Conservation (phyloP, 2,797 vertebrate species). For the Acipenser ruthenus region DNA sequence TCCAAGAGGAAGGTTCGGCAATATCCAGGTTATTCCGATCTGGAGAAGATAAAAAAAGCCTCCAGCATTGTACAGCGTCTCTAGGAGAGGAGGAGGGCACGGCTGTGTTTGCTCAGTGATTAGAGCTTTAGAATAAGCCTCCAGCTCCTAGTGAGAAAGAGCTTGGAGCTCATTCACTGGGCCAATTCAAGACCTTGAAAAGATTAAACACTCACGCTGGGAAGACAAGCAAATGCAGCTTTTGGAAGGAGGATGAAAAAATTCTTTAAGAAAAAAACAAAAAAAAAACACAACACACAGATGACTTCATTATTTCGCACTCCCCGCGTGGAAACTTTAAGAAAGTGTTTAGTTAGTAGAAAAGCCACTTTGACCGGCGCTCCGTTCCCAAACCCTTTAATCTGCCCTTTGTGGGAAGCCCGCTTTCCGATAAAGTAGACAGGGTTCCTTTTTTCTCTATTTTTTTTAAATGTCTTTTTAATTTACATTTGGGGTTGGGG, state of each 20-base stretch:
- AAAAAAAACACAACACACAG: slow-evolving; percentile 50
- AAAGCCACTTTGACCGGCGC: slow-evolving; percentile 70
- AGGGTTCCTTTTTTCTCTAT: slow-evolving; percentile 37
- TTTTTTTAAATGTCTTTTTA: slow-evolving; percentile 51
- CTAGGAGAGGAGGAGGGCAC: slow-evolving; percentile 89
- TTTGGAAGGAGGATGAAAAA: slow-evolving; percentile 83
- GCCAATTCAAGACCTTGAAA: slow-evolving; percentile 95
- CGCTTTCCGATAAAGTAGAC: neutral
- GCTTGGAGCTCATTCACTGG: slow-evolving; percentile 95
- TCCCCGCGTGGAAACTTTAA: slow-evolving; percentile 76
- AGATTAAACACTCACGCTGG: slow-evolving; percentile 99
- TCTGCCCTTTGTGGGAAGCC: slow-evolving; percentile 73
- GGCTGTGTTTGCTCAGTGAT: slow-evolving; percentile 99
- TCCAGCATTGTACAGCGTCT: slow-evolving; percentile 81
- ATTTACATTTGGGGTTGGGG: neutral
- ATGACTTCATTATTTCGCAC: slow-evolving; percentile 72
- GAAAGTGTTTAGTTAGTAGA: slow-evolving; percentile 80
- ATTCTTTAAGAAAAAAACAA: slow-evolving; percentile 58
- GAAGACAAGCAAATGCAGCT: slow-evolving; percentile 98
- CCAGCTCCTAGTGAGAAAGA: slow-evolving; percentile 93
- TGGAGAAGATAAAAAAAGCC: slow-evolving; percentile 64
- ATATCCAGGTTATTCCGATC: slow-evolving; percentile 75
- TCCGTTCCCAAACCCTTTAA: slow-evolving; percentile 66
- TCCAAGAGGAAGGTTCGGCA: slow-evolving; percentile 70
- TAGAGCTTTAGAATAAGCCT: slow-evolving; percentile 99